Evolutionary conservation across 2,888 invertebrate genomes (phyloP).

Genomic region (Chrysomela aeneicollis): DNA sequence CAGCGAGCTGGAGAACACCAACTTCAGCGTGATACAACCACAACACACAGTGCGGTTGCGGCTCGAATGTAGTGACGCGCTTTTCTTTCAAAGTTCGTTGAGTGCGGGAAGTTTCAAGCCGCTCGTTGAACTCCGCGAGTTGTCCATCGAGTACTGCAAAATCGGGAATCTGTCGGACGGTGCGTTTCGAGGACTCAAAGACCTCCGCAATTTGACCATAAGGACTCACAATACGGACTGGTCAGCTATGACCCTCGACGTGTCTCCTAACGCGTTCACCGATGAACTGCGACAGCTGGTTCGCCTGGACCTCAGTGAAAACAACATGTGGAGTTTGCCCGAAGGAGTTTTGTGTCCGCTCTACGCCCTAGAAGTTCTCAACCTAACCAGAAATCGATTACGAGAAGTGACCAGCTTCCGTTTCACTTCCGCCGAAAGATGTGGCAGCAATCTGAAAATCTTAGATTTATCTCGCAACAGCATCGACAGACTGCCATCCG

Average conservation of each 20-base stretch:
- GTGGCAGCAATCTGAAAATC: conserved; percentile 73
- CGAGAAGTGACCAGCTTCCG: conserved; percentile 78
- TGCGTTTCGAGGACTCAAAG: conserved; percentile 81
- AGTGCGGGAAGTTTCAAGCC: conserved; percentile 80
- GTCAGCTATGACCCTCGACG: conserved; percentile 81
- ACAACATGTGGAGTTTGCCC: conserved; percentile 82
- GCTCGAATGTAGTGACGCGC: conserved; percentile 81
- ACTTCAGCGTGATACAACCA: conserved; percentile 84
- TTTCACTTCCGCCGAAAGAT: conserved; percentile 70
- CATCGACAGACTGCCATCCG: conserved; percentile 76
- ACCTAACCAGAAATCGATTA: conserved; percentile 81
- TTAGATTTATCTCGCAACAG: conserved; percentile 82
- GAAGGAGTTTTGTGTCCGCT: conserved; percentile 81
- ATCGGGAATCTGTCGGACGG: conserved; percentile 82
- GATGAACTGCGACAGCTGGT: conserved; percentile 77
- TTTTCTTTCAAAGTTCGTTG: conserved; percentile 82
- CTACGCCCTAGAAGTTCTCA: conserved; percentile 76
- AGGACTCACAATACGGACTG: conserved; percentile 86
- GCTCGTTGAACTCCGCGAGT: conserved; percentile 76
- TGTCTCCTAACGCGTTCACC: conserved; percentile 77
- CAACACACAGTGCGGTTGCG: conserved; percentile 79
- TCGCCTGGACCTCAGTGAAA: conserved; percentile 78
- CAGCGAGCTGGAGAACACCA: conserved; percentile 82
- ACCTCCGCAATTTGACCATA: conserved; percentile 80
- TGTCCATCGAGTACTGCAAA: conserved; percentile 84